Conservation (phyloP, 1,140 invertebrate genomes). For the Andrena cerasifolii region DNA sequence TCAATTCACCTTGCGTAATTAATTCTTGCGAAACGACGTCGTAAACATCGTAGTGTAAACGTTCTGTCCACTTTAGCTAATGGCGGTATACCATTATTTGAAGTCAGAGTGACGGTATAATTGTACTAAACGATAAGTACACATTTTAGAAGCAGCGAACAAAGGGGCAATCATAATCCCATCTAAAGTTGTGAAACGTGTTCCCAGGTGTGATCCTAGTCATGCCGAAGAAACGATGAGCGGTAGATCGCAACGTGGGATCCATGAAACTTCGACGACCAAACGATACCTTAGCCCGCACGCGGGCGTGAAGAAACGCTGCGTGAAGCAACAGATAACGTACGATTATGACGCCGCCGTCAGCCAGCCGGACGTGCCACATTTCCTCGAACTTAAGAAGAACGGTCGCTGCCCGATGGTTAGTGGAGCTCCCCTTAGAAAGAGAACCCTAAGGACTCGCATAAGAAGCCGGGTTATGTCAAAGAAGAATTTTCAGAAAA, state of each 20-base stretch:
- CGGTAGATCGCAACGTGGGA: constrained; percentile 32
- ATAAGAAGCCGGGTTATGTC: constrained; percentile 1
- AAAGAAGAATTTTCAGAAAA: constrained; percentile 45
- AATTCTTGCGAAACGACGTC: no score
- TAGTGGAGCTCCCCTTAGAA: constrained; percentile 33
- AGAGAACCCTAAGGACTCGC: not conserved
- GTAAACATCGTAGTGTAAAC: no score
- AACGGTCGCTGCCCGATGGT: constrained; percentile 8
- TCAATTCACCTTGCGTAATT: no score
- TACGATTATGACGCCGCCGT: constrained; percentile 62
- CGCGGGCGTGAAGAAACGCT: not conserved
- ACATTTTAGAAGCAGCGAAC: no score
- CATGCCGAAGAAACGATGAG: constrained; percentile 64
- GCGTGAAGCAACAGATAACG: not conserved
- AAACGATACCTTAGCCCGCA: constrained; percentile 5
- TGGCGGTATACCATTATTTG: no score
- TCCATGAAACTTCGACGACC: constrained; percentile 23
- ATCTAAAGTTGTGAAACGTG: no score
- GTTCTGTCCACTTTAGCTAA: no score
- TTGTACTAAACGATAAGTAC: no score
- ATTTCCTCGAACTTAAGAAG: constrained; percentile 23
- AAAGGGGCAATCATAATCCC: no score
- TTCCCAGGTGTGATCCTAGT: constrained; percentile 33
- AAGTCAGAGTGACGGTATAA: no score
- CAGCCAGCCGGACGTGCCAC: constrained; percentile 56